These are phyloP conservation scores for Scaptomyza graminum DNA, from an alignment of 1,140 invertebrate species.

Conservation along the genomic window DNA sequence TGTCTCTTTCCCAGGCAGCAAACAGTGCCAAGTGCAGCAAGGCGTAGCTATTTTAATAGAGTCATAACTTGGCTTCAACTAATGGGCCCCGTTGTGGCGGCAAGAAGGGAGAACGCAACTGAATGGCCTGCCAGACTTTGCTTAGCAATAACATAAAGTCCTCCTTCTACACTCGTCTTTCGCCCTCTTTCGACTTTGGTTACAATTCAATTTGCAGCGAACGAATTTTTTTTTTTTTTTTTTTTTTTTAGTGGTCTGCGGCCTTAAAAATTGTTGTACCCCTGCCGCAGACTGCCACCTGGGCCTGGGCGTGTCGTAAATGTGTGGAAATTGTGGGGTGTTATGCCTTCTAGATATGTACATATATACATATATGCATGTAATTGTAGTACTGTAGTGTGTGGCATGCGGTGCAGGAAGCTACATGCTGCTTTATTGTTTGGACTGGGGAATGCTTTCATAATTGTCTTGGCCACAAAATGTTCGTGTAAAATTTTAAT, in stretches of 20 bases:
- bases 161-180: slow-evolving; percentile 11
- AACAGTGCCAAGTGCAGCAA: slow-evolving; percentile 69
- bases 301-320: slow-evolving; percentile 43
- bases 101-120: not conserved
- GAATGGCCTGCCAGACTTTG: slow-evolving; percentile 42
- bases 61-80: slow-evolving; percentile 78
- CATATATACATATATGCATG: slow-evolving; percentile 30
- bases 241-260: slow-evolving; percentile 45
- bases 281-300: not conserved
- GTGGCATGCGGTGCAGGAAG: slow-evolving; percentile 69
- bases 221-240: slow-evolving; percentile 32
- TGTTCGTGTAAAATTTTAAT: slow-evolving; percentile 81
- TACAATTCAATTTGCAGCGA: slow-evolving; percentile 79
- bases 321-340: slow-evolving; percentile 78
- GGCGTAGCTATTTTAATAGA: slow-evolving; percentile 79
- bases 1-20: slow-evolving; percentile 1
- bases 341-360: slow-evolving; percentile 64
- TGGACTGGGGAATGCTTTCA: slow-evolving; percentile 52
- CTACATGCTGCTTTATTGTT: slow-evolving; percentile 62
- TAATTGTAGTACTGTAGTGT: slow-evolving; percentile 30
- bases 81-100: slow-evolving; percentile 54
- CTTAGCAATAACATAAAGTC: slow-evolving; percentile 65
- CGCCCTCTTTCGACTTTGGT: slow-evolving; percentile 58
- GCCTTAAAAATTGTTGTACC: slow-evolving; percentile 58
- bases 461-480: slow-evolving; percentile 74